Conservation (phyloP, 1,140 invertebrate genomes). For the Pogonomyrmex californicus region DNA sequence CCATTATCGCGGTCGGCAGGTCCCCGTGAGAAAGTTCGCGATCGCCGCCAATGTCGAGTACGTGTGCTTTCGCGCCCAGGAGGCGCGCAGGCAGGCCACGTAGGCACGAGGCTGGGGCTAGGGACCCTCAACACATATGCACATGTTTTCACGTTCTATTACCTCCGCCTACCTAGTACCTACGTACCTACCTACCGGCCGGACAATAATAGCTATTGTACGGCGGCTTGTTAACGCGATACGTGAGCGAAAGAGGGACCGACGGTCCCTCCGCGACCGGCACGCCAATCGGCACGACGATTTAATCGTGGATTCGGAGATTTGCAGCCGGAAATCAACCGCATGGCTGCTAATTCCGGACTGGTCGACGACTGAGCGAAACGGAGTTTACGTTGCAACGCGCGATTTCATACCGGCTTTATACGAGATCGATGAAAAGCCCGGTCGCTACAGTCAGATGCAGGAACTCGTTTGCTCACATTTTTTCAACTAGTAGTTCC, state of each 20-base stretch:
- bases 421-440: not conserved
- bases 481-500: not conserved
- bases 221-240: constrained; percentile 77
- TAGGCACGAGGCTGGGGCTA: constrained; percentile 59
- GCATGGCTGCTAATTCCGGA: constrained; percentile 53
- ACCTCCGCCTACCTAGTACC: constrained; percentile 40
- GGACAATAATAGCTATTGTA: constrained; percentile 78
- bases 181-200: constrained; percentile 47
- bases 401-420: not conserved
- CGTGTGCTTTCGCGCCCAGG: constrained; percentile 53
- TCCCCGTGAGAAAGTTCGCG: constrained; percentile 51
- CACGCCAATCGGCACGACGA: constrained; percentile 56
- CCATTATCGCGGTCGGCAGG: constrained; percentile 44
- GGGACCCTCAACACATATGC: constrained; percentile 1
- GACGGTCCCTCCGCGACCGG: constrained; percentile 28
- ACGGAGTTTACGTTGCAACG: not conserved
- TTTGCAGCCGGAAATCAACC: constrained; percentile 67
- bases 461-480: not conserved
- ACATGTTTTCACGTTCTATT: constrained; percentile 43
- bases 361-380: constrained; percentile 15
- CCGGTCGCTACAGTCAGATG: not conserved
- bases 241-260: constrained; percentile 69
- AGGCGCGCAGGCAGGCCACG: constrained; percentile 52
- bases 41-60: constrained; percentile 20
- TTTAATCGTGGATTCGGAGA: constrained; percentile 68